phyloP scores from a whole-genome alignment of 1,140 invertebrate genomes.

The Saxidomus purpurata region DNA sequence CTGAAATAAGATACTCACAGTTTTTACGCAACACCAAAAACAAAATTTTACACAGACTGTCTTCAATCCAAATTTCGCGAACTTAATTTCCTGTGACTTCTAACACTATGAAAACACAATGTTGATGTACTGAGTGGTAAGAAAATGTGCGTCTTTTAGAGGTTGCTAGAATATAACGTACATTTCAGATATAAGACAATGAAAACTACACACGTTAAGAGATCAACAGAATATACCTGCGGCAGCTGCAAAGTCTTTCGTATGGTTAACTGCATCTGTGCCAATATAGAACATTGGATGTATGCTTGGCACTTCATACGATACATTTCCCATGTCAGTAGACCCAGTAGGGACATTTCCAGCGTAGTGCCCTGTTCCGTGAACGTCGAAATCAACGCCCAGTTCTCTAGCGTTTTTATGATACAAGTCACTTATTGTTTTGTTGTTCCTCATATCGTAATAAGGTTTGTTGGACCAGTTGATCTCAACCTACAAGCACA shows the following conservation, averaged over 20 bases:
- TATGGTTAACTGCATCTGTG: constrained; percentile 77
- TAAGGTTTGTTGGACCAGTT: constrained; percentile 9
- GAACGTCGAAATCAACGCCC: constrained; percentile 25
- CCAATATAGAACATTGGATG: constrained; percentile 83
- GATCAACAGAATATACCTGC: constrained; percentile 62
- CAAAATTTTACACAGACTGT: too few relatives aligned
- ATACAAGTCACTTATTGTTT: constrained; percentile 6
- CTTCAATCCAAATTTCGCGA: too few relatives aligned
- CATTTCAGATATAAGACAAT: too few relatives aligned
- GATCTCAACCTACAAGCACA: constrained; percentile 32
- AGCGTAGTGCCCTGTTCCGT: neutral
- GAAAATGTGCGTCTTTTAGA: too few relatives aligned
- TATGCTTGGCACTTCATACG: constrained; percentile 82
- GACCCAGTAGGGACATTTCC: constrained; percentile 60
- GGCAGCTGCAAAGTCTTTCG: constrained; percentile 75
- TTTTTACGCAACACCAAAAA: too few relatives aligned
- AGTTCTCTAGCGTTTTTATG: neutral
- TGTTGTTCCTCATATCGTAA: constrained; percentile 37
- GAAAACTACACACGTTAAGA: too few relatives aligned
- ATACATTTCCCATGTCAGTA: constrained; percentile 84
- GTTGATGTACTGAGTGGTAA: too few relatives aligned
- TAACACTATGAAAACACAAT: too few relatives aligned
- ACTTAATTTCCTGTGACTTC: too few relatives aligned
- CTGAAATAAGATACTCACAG: constrained; percentile 45
- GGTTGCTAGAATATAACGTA: too few relatives aligned